These are phyloP conservation scores for Agapornis roseicollis DNA, from an alignment of 2,113 vertebrate genomes.

Conservation along the genomic window DNA sequence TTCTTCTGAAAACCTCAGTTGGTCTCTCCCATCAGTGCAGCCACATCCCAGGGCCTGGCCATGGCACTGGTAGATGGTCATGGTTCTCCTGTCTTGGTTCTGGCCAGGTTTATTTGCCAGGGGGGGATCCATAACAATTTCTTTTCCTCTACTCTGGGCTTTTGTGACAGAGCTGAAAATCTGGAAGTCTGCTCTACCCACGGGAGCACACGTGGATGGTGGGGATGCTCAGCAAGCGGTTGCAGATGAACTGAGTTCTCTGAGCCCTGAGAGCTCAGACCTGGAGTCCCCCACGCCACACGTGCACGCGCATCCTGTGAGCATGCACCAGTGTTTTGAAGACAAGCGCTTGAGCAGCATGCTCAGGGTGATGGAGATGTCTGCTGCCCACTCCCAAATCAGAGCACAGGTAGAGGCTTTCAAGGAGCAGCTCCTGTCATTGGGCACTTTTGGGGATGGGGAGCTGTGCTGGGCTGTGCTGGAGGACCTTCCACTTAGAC, in stretches of 20 bases:
- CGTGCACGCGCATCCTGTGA: accelerated
- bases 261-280: background rate
- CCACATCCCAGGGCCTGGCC: accelerated
- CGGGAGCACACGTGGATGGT: accelerated
- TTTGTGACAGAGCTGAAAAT: background rate
- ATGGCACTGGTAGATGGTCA: accelerated
- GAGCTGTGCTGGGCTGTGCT: background rate
- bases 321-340: background rate
- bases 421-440: background rate
- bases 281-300: background rate
- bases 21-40: accelerated
- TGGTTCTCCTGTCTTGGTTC: background rate
- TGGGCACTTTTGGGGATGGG: background rate
- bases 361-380: background rate
- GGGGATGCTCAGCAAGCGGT: background rate
- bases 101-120: background rate
- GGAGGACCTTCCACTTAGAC: background rate
- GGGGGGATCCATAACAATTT: background rate
- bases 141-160: accelerated
- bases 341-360: background rate
- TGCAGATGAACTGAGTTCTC: no score
- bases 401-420: background rate
- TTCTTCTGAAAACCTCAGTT: background rate
- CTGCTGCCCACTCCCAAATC: accelerated
- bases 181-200: accelerated